Evolutionary conservation across 2,113 vertebrate genomes (phyloP), one percentile per base, ranked within the genome.

Genomic region (Tragelaphus buxtoni): DNA sequence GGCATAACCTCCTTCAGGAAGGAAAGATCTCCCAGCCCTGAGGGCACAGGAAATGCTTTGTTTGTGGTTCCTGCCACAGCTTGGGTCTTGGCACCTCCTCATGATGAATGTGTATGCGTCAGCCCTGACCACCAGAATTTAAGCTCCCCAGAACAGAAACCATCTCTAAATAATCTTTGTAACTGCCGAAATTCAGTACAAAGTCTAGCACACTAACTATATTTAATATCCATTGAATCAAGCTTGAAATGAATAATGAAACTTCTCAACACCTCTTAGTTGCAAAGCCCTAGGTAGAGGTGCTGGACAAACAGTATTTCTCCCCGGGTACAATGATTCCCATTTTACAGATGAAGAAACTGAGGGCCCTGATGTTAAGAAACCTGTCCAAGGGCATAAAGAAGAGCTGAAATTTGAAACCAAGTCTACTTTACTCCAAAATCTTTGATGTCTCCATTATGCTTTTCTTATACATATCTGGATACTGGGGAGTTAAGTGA

Each of bases 291-390:
- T 80, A 55, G 24, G 17, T 24, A n/a, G 32, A 81, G 56, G 14
- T 51, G 74, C 32, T 22, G 2, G 24, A 39, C 42, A 53, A 80
- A 94, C 9, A 49, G n/a, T 39, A 56, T 24, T 69, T 87, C 61
- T 92, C 49, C 55, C 28, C 18, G 5, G 85, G 10, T 49, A 74
- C 22, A 88, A 72, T 2, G 28, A 91, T 13, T 28, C 45, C 63
- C 82, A n/a, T 45, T 58, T 80, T 69, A 90, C 56, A 83, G 65
- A 92, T 65, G 42, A 92, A 81, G 49, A 96, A 92, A 88, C 63
- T 14, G 18, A 91, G 60, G 13, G 13, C 3, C 8, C 24, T 72
- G 0, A 82, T 30, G 55, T 83, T 77, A 81, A 91, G 55, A 85
- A 93, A 80, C 12, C 8, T 88, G 28, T 76, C 24, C 32, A 80